Evolutionary conservation across 2,113 vertebrate genomes (phyloP), one percentile per base, ranked within the genome.

Genomic region (Gila orcuttii): DNA sequence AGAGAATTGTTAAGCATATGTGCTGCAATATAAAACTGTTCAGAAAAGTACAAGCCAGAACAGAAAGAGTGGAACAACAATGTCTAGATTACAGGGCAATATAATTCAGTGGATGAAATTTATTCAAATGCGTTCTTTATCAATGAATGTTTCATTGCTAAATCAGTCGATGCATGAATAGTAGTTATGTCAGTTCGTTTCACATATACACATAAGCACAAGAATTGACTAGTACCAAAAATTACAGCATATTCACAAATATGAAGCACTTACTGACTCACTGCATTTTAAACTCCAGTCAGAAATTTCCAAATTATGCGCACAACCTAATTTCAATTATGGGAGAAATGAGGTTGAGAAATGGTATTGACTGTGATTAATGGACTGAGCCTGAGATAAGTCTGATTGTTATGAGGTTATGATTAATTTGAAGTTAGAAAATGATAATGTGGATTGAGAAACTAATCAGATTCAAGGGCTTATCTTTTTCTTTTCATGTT

Each of bases 401-500:
- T 73, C 33, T 73, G 28, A 82, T 82, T 82, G 60, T 82, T 52
- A 82, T 68, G 47, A 82, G 80, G 80, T 66, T 55, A 71, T 57
- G 47, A 83, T 83, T 83, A 55, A 83, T 71, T 59, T 36, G 62
- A 69, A 50, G 45, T 33, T 68, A 17, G 42, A 47, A 81, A 69
- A 83, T 39, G 12, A 39, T 83, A 11, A 69, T 50, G 47, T 33
- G 42, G 55, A 42, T 15, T 50, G 60, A 66, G 64, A 83, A 74
- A 83, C 64, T 83, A 39, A 83, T 83, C 68, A 55, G 31, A 57
- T 83, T 42, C 31, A 83, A 73, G 82, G 68, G 82, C 68, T 83
- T 73, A 83, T 57, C 13, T 73, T 69, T 78, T 55, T 68, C 79
- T 36, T 69, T 69, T 52, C 80, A 31, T 55, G 31, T 33, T 69